These are phyloP conservation scores for Hyperopisus bebe DNA, from an alignment of 2,113 vertebrate species.

Conservation along the genomic window DNA sequence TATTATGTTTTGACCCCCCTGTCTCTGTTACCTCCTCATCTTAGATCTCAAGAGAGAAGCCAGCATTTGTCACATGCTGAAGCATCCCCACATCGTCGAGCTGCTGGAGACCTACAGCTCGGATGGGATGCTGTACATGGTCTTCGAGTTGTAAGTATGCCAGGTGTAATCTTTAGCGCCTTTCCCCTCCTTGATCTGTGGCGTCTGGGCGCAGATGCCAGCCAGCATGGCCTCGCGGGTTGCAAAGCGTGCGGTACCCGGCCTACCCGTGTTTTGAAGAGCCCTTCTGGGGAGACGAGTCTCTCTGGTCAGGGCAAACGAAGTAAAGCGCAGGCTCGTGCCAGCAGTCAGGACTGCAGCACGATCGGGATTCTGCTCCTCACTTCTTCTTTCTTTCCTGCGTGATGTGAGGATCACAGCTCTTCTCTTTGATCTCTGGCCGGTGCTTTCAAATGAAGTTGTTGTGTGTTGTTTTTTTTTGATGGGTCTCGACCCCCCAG, in stretches of 20 bases:
- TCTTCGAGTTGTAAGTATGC: slow-evolving; percentile 77
- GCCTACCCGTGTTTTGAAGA: neutral
- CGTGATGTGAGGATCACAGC: neutral
- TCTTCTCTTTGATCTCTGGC: neutral
- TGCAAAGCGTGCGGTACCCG: neutral
- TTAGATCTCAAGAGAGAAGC: slow-evolving; percentile 92
- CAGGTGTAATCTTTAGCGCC: neutral
- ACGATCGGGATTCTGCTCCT: neutral
- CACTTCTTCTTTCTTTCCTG: neutral
- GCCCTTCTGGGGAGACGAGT: neutral
- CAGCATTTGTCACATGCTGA: slow-evolving; percentile 99
- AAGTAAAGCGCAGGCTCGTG: neutral
- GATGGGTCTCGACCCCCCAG: neutral
- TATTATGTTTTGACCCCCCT: neutral
- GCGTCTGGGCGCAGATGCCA: neutral
- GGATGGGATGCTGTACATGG: slow-evolving; percentile 94
- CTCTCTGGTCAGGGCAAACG: neutral
- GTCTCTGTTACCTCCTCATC: neutral
- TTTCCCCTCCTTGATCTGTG: neutral
- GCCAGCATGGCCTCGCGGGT: neutral
- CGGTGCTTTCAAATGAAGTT: neutral
- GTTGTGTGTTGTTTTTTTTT: neutral
- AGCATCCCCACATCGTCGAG: slow-evolving; percentile 97
- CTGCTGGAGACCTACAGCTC: slow-evolving; percentile 91
- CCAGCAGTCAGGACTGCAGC: neutral